Evolutionary conservation across 1,140 invertebrate genomes (phyloP), one percentile per base, ranked within the genome.

Genomic region (Acromyrmex charruanus): DNA sequence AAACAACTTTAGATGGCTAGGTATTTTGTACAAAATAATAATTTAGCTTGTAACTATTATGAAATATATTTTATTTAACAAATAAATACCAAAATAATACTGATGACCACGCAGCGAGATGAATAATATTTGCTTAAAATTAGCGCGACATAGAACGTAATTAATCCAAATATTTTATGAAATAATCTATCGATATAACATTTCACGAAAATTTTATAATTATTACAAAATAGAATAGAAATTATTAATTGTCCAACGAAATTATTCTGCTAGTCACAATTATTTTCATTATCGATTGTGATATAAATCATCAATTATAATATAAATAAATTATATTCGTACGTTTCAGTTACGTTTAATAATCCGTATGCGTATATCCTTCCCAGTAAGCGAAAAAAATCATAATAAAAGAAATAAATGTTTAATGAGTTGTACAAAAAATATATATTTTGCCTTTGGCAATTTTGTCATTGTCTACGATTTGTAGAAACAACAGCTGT

Each of bases 361-460:
- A 21, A 55, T 39, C 53, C 1, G 31, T 39, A 18, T 28, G 14
- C 18, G 3, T 71, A 12, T 25, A 39, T 0, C 14, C 16, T 7
- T 25, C 12, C 7, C 9, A 61, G 61, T 61, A 28, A 59, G 31
- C 7, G 7, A 77, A 59, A 75, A 25, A 7, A 58, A 28, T 58
- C 4, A 16, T 39, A 39, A 77, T 61, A 44, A 59, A 77, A 39
- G 7, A 77, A 39, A 77, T 51, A 44, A 44, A 44, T 9, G n/a
- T 61, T 77, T 61, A 61, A 61, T 44, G 31, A 75, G 31, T 55
- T 53, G 28, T n/a, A 18, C 58, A 44, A 25, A 77, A 77, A 16
- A 39, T 31, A 28, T 49, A 21, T 21, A 21, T 21, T 63, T 35
- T 35, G n/a, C 21, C 28, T 49, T 31, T 25, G 31, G 1, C 12